Evolutionary conservation across 2,888 invertebrate genomes (phyloP), one percentile per base, ranked within the genome.

Genomic region (Ommatoiulus sabulosus): DNA sequence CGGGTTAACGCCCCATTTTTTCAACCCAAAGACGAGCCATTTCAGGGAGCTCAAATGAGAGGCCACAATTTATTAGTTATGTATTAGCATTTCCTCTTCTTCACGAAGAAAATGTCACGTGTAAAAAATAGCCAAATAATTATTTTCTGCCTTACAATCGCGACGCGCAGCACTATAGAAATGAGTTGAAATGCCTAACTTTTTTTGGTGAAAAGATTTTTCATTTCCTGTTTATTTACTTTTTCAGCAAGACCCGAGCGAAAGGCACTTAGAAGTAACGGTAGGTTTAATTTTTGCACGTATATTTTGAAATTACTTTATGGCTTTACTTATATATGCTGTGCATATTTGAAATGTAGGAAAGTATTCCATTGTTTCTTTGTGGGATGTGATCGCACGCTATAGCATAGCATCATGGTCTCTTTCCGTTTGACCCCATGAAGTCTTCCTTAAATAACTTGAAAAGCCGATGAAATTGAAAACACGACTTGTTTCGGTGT

Each of bases 1-100:
- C 72, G 6, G 80, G 80, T 80, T 35, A 80, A 80, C 80, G 80
- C 80, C 80, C 80, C 80, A 80, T 80, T 80, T 80, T 80, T 35
- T 72, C 12, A 3, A 35, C 1, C 35, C 20, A 80, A 24, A 35
- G 20, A 80, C 3, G 15, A 10, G 80, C 10, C 24, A 35, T 80
- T 35, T 72, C 72, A 72, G 8, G 72, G 8, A 24, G 8, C 8
- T 8, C 35, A 12, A 12, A 80, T 80, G 80, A 24, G 24, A 3
- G 35, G 10, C 2, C 12, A 80, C 24, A 80, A 80, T 80, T 80
- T 80, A 80, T 80, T 80, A 80, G 80, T 35, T 24, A 24, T n/a
- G n/a, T n/a, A 72, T n/a, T 72, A 24, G 20, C 20, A 35, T 10
- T 80, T 80, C 35, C 80, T 35, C 80, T 80, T 80, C 24, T 35